Evolutionary conservation across 35 echinoderm and acorn worm genomes (phyloP).

Genomic region (Heliocidaris tuberculata): DNA sequence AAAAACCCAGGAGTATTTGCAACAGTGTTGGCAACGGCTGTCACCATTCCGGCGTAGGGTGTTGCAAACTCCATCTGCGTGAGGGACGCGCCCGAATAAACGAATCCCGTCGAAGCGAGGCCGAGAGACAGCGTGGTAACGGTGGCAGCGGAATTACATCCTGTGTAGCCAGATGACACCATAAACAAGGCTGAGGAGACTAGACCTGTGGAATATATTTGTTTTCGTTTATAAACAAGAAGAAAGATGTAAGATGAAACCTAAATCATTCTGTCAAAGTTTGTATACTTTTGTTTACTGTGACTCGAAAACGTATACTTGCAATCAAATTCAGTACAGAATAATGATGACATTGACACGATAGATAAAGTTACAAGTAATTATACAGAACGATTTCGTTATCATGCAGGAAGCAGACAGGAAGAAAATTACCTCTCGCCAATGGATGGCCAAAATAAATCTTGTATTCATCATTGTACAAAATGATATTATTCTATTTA

Average conservation of each 20-base stretch:
- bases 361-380: too few species aligned
- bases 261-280: background rate
- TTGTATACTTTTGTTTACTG: background rate
- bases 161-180: background rate
- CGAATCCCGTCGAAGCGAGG: background rate
- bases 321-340: background rate
- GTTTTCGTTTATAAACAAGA: background rate
- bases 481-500: too few species aligned
- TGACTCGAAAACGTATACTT: background rate
- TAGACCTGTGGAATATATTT: background rate
- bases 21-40: background rate
- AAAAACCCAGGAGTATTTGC: background rate
- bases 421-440: too few species aligned
- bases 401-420: too few species aligned
- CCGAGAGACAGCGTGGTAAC: background rate
- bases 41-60: conserved; percentile 29
- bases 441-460: too few species aligned
- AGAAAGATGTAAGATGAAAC: background rate
- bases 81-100: conserved; percentile 7
- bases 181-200: background rate
- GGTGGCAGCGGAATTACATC: background rate
- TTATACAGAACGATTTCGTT: too few species aligned
- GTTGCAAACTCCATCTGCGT: conserved; percentile 15
- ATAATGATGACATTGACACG: background rate
- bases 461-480: too few species aligned